A percentile compares a stretch with the other conserved stretches of the same genome.
phyloP scores from a whole-genome alignment of 2,113 vertebrate genomes.

The Pelvicachromis taeniatus region DNA sequence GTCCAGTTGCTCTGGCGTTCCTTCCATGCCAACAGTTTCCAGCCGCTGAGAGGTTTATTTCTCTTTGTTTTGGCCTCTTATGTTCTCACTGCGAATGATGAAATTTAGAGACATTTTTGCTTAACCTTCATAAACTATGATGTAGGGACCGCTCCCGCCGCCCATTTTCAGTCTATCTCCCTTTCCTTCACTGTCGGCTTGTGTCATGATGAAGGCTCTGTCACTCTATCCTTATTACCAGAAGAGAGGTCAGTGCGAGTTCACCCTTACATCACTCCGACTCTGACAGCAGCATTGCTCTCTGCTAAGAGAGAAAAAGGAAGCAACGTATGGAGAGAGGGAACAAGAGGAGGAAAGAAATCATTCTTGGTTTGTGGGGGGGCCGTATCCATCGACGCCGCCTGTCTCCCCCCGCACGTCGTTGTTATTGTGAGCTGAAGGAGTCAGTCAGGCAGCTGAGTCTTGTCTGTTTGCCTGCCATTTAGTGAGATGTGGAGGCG shows the following conservation, averaged over 20 bases:
- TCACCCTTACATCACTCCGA: slow-evolving; percentile 62
- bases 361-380: slow-evolving; percentile 30
- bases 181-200: slow-evolving; percentile 30
- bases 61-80: slow-evolving; percentile 10
- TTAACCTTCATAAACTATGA: slow-evolving; percentile 42
- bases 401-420: slow-evolving; percentile 8
- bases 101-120: slow-evolving; percentile 33
- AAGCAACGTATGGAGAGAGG: slow-evolving; percentile 9
- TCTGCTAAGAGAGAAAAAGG: slow-evolving; percentile 34
- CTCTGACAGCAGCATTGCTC: slow-evolving; percentile 35
- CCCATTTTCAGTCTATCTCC: slow-evolving; percentile 24
- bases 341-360: slow-evolving; percentile 7
- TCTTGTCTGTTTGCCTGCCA: slow-evolving; percentile 44
- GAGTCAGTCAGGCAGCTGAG: slow-evolving; percentile 38
- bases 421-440: slow-evolving; percentile 18
- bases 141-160: not conserved
- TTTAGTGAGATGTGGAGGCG: slow-evolving; percentile 34
- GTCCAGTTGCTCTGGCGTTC: not conserved
- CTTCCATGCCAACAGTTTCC: not conserved
- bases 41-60: slow-evolving; percentile 6
- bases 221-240: slow-evolving; percentile 61
- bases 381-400: not conserved
- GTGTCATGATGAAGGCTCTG: slow-evolving; percentile 50
- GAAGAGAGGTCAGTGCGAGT: slow-evolving; percentile 57
- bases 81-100: slow-evolving; percentile 32